Evolutionary conservation across 2,888 invertebrate species (phyloP).

Genomic region (Tetramorium bicarinatum): DNA sequence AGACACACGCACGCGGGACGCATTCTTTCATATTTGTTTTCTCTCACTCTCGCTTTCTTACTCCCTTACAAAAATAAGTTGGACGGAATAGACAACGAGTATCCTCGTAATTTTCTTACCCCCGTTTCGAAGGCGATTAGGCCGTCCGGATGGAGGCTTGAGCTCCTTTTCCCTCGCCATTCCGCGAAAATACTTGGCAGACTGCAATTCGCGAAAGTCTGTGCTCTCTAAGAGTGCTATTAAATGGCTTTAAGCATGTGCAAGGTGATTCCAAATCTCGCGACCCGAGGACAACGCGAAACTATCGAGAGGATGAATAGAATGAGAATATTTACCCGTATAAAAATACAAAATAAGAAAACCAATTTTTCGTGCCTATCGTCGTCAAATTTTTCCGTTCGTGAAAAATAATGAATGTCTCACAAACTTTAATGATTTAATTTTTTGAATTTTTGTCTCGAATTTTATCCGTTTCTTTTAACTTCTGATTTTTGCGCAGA

Average conservation of each 20-base stretch:
- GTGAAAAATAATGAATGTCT: not conserved
- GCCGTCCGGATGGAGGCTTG: constrained; percentile 45
- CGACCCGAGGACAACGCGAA: not conserved
- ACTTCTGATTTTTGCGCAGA: not conserved
- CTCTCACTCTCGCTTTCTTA: constrained; percentile 22
- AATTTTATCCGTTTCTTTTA: not conserved
- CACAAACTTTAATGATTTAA: not conserved
- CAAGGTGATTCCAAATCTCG: not conserved
- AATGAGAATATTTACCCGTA: constrained; percentile 4
- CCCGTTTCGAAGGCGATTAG: constrained; percentile 41
- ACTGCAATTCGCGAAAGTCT: constrained; percentile 11
- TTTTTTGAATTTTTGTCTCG: not conserved
- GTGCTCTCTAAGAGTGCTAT: constrained; percentile 3
- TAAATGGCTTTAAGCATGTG: not conserved
- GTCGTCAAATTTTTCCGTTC: not conserved
- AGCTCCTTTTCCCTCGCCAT: constrained; percentile 46
- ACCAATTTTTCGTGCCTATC: not conserved
- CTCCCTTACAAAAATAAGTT: constrained; percentile 82
- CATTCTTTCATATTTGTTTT: constrained; percentile 21
- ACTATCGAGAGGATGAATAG: not conserved
- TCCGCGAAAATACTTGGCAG: constrained; percentile 1
- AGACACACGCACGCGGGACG: constrained; percentile 9
- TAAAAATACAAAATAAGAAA: constrained; percentile 39
- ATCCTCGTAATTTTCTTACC: constrained; percentile 62
- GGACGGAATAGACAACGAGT: constrained; percentile 80